Base-by-base conservation (phyloP, 2,888 invertebrate species). In the Calameuta filiformis region DNA sequence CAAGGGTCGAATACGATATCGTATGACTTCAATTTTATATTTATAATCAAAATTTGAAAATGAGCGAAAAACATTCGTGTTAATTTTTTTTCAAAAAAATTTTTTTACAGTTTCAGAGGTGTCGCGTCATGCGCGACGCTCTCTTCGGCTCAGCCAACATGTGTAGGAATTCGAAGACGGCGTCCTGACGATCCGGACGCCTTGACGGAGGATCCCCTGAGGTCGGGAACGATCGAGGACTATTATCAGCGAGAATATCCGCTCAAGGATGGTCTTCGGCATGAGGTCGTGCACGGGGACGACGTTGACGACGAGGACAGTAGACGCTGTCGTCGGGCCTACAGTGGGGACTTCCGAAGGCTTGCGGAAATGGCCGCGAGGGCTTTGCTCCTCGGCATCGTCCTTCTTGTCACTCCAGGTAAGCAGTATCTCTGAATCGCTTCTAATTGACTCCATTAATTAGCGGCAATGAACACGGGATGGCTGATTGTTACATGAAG, bases 381-480 rank as follows among this genome's bases (percentile, higher is more conserved):
- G 82, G 87, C 89, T 79, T 81, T 91, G 77, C 86, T 91, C 81
- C 88, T 91, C 85, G 89, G 90, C 69, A 86, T 91, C 85, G 87
- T 89, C 79, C 89, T 91, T 78, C 88, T 91, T 86, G 87, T 91
- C 84, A 88, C 90, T 78, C 91, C 91, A 86, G 91, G 91, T 90
- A 83, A 40, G 75, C 75, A 56, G 33, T 40, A 11, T 30, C 33
- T 69, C 31, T 30, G 40, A 15, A 15, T 40, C 15, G 40, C 40
- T 40, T 4, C 40, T 40, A 40, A 40, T 40, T 40, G 15, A 1
- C 40, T 40, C 40, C 15, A 15, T 40, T 40, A 40, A 40, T 40
- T 40, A 40, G 40, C 15, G 15, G 15, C 40, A 40, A 40, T 15
- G 15, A 40, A 15, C 40, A 6, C 15, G 15, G 2, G 15, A 40